A percentile compares a stretch with the other conserved stretches of the same genome.
Conservation (phyloP, 2,113 vertebrate species). For the Fukomys damarensis region DNA sequence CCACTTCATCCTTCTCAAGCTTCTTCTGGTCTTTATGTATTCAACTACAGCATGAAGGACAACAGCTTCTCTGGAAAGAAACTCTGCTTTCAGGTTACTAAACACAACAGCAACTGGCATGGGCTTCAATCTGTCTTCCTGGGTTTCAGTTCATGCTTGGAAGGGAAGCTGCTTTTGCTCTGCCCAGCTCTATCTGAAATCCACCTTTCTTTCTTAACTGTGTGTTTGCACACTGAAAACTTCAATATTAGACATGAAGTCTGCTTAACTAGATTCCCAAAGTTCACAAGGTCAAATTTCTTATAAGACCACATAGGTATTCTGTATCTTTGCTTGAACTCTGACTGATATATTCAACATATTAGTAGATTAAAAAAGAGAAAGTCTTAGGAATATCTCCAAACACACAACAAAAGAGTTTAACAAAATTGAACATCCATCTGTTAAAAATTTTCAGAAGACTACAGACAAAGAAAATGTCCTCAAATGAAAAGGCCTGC, state of each 20-base stretch:
- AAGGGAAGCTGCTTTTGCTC: neutral
- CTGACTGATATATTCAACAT: neutral
- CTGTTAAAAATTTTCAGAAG: neutral
- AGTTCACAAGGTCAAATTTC: neutral
- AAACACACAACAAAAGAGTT: neutral
- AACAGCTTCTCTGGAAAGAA: neutral
- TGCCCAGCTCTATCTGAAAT: neutral
- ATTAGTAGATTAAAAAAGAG: neutral
- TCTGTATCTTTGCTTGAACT: neutral
- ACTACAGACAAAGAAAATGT: neutral
- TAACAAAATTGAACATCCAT: neutral
- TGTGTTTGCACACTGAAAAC: neutral
- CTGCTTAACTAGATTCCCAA: neutral
- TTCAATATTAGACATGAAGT: neutral
- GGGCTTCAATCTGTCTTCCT: neutral
- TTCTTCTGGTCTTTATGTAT: neutral
- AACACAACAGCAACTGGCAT: neutral
- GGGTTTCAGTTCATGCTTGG: neutral
- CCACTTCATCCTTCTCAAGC: neutral
- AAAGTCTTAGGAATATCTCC: neutral
- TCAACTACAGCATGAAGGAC: neutral
- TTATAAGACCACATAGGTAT: neutral
- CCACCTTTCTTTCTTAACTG: neutral
- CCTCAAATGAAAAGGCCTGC: neutral
- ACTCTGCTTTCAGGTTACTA: neutral